Conservation (phyloP, 2,888 invertebrate genomes). For the Lypha dubia region DNA sequence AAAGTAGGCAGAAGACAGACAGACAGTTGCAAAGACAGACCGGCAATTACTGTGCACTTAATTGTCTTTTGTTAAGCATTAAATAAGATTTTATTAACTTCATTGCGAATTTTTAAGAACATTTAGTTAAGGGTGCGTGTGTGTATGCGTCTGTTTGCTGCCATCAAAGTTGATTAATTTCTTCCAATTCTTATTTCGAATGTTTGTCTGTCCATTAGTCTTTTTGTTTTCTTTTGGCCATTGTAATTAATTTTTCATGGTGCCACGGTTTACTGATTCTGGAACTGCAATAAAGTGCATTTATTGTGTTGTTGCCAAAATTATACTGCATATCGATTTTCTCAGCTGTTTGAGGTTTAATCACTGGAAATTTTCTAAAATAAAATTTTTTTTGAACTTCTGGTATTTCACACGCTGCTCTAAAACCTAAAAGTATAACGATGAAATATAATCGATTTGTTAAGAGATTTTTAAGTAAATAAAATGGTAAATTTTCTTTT, state of each 20-base stretch:
- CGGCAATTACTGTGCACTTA: slow-evolving; percentile 55
- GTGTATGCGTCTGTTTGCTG: slow-evolving; percentile 16
- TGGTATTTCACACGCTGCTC: too few relatives aligned
- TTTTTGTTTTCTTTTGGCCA: background rate
- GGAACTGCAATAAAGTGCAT: too few relatives aligned
- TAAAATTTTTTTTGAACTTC: too few relatives aligned
- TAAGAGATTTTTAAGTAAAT: too few relatives aligned
- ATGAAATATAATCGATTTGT: too few relatives aligned
- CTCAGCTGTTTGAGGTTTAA: too few relatives aligned
- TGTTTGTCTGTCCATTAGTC: slow-evolving; percentile 22
- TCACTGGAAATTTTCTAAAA: too few relatives aligned
- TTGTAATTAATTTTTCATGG: background rate
- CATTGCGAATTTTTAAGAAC: slow-evolving; percentile 1
- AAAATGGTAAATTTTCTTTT: too few relatives aligned
- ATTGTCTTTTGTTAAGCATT: slow-evolving; percentile 56
- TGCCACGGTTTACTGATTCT: too few relatives aligned
- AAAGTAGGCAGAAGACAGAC: slow-evolving; percentile 18
- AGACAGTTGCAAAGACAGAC: background rate
- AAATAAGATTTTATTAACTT: slow-evolving; percentile 62
- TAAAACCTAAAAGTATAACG: too few relatives aligned
- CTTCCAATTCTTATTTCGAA: background rate
- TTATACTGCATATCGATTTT: too few relatives aligned
- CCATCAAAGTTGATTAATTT: background rate
- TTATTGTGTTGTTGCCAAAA: too few relatives aligned
- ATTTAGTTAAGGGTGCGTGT: slow-evolving; percentile 15